Percentiles rank a stretch among this genome's conserved stretches.
Conservation (phyloP, 2,888 invertebrate genomes). For the Palloptera scutellata region DNA sequence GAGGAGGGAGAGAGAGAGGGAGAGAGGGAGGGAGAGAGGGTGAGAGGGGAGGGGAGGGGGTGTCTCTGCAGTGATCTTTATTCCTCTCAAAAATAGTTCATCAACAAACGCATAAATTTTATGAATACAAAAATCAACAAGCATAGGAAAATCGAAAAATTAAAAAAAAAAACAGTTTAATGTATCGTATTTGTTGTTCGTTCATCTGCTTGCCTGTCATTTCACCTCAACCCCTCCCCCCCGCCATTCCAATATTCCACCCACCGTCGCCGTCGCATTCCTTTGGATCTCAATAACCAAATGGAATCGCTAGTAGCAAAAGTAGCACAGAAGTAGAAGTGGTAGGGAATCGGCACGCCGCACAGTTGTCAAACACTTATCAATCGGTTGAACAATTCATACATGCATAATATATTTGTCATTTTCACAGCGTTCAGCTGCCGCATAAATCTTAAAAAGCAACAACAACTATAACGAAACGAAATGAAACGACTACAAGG, state of each 20-base stretch:
- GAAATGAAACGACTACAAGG: neutral
- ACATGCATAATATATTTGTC: conserved; percentile 16
- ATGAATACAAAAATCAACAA: neutral
- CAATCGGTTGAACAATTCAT: conserved; percentile 19
- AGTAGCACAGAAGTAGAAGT: too few relatives aligned
- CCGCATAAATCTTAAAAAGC: conserved; percentile 23
- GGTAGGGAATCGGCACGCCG: conserved; percentile 5
- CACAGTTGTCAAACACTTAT: conserved; percentile 32
- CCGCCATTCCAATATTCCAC: too few relatives aligned
- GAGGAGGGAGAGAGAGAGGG: too few relatives aligned
- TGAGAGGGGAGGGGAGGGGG: too few relatives aligned
- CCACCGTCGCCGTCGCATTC: too few relatives aligned
- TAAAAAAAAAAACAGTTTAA: neutral
- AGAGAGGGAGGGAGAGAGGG: too few relatives aligned
- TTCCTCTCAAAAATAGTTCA: conserved; percentile 12
- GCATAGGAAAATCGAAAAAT: neutral
- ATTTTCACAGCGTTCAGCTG: conserved; percentile 21
- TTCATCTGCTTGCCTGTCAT: too few relatives aligned
- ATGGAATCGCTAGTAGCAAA: too few relatives aligned
- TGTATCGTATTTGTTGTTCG: too few relatives aligned
- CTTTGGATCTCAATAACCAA: too few relatives aligned
- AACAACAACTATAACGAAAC: neutral
- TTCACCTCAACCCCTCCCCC: too few relatives aligned
- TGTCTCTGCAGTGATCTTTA: too few relatives aligned
- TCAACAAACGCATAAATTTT: conserved; percentile 6